Evolutionary conservation across 1,140 invertebrate species (phyloP).

Genomic region (Rhizoglyphus robini): DNA sequence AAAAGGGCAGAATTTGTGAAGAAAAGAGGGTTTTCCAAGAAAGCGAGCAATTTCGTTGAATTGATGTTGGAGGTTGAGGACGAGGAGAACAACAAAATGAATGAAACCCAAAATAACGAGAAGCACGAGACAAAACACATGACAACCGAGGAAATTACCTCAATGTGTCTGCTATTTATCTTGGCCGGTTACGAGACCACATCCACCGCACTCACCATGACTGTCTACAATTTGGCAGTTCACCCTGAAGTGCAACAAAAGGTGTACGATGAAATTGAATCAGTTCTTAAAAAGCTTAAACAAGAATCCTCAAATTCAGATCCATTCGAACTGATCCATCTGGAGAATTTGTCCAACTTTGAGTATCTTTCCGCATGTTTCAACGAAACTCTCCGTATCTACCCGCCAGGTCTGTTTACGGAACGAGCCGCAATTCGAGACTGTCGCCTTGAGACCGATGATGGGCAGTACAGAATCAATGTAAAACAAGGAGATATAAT

Average conservation of each 20-base stretch:
- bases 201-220: constrained; percentile 40
- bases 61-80: neutral
- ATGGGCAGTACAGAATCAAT: neutral
- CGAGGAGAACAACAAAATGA: neutral
- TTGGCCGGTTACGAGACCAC: constrained; percentile 51
- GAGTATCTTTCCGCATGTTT: constrained; percentile 33
- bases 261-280: neutral
- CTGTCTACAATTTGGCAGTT: constrained; percentile 42
- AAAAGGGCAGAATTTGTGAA: too few relatives aligned
- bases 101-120: too few relatives aligned
- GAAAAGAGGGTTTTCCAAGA: too few relatives aligned
- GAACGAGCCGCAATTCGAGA: constrained; percentile 33
- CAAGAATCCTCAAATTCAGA: neutral
- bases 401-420: constrained; percentile 33
- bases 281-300: neutral
- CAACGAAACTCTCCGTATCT: constrained; percentile 34
- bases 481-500: constrained; percentile 25
- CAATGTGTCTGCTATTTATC: constrained; percentile 50
- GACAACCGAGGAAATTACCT: constrained; percentile 39
- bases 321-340: constrained; percentile 24
- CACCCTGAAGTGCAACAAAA: constrained; percentile 33
- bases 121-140: too few relatives aligned
- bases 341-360: too few relatives aligned
- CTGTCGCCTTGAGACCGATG: neutral
- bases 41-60: constrained; percentile 25